These are phyloP conservation scores for Dicerorhinus sumatrensis DNA, from an alignment of 2,113 vertebrate genomes.

Conservation along the genomic window DNA sequence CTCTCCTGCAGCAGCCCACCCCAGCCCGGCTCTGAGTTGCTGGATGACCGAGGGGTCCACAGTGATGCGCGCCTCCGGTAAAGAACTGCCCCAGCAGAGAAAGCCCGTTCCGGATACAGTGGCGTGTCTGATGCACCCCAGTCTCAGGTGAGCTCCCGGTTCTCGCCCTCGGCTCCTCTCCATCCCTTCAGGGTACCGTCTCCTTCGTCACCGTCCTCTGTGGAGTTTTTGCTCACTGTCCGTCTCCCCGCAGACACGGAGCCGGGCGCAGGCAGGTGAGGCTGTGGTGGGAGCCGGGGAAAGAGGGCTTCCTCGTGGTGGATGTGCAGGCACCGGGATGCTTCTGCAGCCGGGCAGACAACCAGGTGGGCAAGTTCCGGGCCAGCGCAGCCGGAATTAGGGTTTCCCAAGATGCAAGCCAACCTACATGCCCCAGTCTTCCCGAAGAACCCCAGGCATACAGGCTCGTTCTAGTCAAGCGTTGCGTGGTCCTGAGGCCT, in stretches of 20 bases:
- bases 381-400: not conserved
- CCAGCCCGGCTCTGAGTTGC: not conserved
- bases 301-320: not conserved
- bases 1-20: not conserved
- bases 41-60: rapidly evolving
- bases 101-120: not conserved
- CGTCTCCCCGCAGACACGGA: not conserved
- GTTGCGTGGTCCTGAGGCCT: not conserved
- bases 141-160: not conserved
- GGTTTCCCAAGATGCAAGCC: not conserved
- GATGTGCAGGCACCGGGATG: not conserved
- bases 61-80: not conserved
- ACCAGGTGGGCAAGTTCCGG: not conserved
- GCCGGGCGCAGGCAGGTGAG: not conserved
- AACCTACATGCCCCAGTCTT: not conserved
- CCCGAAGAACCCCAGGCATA: not conserved
- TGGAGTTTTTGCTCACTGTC: not conserved
- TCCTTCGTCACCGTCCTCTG: not conserved
- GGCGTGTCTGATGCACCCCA: not conserved
- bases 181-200: too few relatives aligned
- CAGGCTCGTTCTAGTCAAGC: not conserved
- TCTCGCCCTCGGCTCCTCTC: not conserved
- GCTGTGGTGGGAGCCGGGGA: not conserved
- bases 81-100: not conserved
- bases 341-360: not conserved